Evolutionary conservation across 2,113 vertebrate species (phyloP).

Genomic region (Scolopax mira): DNA sequence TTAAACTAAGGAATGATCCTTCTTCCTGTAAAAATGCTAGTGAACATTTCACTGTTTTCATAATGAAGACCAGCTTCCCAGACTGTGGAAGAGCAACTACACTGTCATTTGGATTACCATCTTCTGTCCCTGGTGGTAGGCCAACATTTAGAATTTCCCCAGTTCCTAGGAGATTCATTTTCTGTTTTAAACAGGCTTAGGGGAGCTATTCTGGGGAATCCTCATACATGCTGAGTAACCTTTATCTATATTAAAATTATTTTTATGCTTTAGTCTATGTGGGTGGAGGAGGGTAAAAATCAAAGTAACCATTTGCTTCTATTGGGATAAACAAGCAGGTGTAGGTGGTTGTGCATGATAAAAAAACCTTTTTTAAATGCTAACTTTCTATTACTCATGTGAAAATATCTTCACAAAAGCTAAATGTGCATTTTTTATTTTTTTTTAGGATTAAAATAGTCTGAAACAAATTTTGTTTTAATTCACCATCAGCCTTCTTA

Average conservation of each 20-base stretch:
- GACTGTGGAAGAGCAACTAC: neutral
- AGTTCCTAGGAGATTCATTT: neutral
- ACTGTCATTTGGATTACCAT: neutral
- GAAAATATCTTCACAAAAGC: neutral
- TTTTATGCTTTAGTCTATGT: neutral
- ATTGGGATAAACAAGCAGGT: slow-evolving; percentile 33
- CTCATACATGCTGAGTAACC: neutral
- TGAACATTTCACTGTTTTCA: neutral
- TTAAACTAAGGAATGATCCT: neutral
- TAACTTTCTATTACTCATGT: neutral
- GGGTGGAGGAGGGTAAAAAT: slow-evolving; percentile 2
- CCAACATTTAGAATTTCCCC: neutral
- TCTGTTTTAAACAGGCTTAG: slow-evolving; percentile 10
- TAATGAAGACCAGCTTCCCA: neutral
- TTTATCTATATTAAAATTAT: slow-evolving; percentile 16
- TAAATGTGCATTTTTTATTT: neutral
- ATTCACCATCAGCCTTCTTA: neutral
- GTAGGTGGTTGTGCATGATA: neutral
- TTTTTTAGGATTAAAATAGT: neutral
- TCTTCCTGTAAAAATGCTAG: neutral
- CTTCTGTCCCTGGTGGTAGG: neutral
- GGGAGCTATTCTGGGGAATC: neutral
- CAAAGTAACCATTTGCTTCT: slow-evolving; percentile 26
- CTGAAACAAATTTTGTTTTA: neutral
- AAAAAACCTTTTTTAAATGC: neutral